These are phyloP conservation scores for Bugula neritina DNA, from an alignment of 2,888 invertebrate species.

Conservation along the genomic window DNA sequence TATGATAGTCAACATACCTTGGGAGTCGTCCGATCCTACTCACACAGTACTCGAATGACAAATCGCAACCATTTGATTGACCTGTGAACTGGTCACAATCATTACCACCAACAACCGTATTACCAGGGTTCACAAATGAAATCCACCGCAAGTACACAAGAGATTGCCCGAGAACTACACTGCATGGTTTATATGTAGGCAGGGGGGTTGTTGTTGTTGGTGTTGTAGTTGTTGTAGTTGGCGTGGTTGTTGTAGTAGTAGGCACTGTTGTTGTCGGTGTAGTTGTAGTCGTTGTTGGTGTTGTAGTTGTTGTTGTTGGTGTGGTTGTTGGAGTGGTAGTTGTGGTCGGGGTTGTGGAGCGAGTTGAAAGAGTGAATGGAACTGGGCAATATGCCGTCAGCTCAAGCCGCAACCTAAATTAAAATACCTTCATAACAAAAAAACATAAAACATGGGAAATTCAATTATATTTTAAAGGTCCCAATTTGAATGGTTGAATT, in stretches of 20 bases:
- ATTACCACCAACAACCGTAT: neutral
- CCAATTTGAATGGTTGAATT: too few relatives aligned
- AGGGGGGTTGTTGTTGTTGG: conserved; percentile 4
- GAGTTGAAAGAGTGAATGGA: conserved; percentile 4
- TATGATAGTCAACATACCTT: neutral
- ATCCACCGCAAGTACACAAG: conserved; percentile 8
- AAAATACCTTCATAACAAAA: neutral
- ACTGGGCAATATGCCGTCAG: neutral
- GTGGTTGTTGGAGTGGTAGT: conserved; percentile 23
- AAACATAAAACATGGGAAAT: too few relatives aligned
- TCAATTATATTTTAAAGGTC: too few relatives aligned
- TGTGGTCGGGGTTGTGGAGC: neutral
- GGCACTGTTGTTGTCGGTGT: conserved; percentile 17
- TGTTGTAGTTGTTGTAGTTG: conserved; percentile 5
- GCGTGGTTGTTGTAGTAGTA: conserved; percentile 9
- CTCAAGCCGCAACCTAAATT: neutral
- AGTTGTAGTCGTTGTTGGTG: conserved; percentile 26
- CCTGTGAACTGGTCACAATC: neutral
- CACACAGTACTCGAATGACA: neutral
- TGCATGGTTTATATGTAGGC: neutral
- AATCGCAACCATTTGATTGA: neutral
- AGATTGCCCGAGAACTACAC: neutral
- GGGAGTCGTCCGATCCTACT: neutral
- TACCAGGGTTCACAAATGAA: neutral
- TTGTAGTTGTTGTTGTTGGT: conserved; percentile 25